Evolutionary conservation across 2,797 vertebrate species (phyloP).

Genomic region (Danionella dracula): DNA sequence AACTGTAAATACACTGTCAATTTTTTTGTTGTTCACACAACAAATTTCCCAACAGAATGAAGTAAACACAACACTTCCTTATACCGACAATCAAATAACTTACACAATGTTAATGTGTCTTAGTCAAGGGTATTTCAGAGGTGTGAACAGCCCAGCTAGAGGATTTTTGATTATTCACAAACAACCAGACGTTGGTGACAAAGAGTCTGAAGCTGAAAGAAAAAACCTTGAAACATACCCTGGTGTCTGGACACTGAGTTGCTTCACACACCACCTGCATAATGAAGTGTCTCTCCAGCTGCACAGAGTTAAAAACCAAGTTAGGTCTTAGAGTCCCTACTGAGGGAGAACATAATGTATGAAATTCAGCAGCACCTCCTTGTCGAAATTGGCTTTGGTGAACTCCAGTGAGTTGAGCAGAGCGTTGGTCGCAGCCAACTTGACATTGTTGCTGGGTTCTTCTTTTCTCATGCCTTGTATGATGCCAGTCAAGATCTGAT

Average conservation of each 20-base stretch:
- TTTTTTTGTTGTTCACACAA: no score
- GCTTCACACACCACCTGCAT: slow-evolving; percentile 99
- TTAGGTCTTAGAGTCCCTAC: no score
- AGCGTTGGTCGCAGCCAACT: slow-evolving; percentile 92
- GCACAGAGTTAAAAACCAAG: slow-evolving; percentile 28
- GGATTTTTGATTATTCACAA: no score
- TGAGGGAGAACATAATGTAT: not conserved
- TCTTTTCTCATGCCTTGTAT: slow-evolving; percentile 99
- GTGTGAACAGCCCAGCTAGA: no score
- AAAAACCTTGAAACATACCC: slow-evolving; percentile 88
- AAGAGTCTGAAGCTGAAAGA: no score
- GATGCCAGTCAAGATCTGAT: slow-evolving; percentile 97
- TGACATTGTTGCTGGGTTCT: slow-evolving; percentile 97
- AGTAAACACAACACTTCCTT: no score
- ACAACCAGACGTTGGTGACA: no score
- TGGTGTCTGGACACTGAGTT: slow-evolving; percentile 93
- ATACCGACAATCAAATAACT: no score
- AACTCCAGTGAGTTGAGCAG: slow-evolving; percentile 98
- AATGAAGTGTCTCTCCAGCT: slow-evolving; percentile 98
- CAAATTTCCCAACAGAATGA: no score
- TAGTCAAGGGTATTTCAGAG: not conserved
- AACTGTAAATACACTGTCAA: no score
- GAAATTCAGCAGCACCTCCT: slow-evolving; percentile 74
- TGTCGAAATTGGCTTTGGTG: slow-evolving; percentile 97
- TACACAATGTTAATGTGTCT: not conserved